Evolutionary conservation across 2,113 vertebrate species (phyloP), one percentile per base, ranked within the genome.

Genomic region (Barbus barbus): DNA sequence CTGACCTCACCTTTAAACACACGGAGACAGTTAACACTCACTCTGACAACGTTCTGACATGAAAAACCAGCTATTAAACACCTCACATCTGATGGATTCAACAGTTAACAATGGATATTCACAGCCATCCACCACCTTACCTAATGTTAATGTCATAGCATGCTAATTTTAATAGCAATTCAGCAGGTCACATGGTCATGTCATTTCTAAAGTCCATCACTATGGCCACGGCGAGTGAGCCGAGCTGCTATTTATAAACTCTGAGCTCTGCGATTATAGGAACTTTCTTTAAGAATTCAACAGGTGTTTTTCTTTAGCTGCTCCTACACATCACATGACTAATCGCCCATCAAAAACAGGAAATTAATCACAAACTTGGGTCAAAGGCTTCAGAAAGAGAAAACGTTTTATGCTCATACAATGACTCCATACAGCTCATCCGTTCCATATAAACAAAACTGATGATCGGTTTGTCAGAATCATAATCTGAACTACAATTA

Each of bases 301-400:
- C 26, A 53, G 53, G 73, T 28, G 72, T 33, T 76, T 53, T 28
- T 31, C 24, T 56, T 18, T 44, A 44, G 41, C 41, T 2, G 11
- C 51, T 77, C 75, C 75, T n/a, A 77, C 75, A 77, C 75, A 36
- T 58, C 28, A 58, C 51, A 38, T 60, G 75, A 78, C 22, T 58
- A 78, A 58, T 78, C 31, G 2, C 9, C 1, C 51, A 33, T 58
- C 53, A n/a, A 16, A 78, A 78, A 78, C 75, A 58, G 48, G 75
- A 78, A 38, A 77, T 77, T 58, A 58, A 77, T 22, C 2, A 76
- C 28, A n/a, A 4, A 76, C 56, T 56, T 76, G 24, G 46, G 72
- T 75, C 41, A 26, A 74, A 69, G 33, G n/a, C n/a, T n/a, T n/a
- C n/a, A n/a, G n/a, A n/a, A n/a, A n/a, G 33, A 74, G 8, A 53